A percentile compares a stretch with the other conserved stretches of the same genome.
Conservation (phyloP, 2,888 invertebrate species). For the Itoplectis maculator region DNA sequence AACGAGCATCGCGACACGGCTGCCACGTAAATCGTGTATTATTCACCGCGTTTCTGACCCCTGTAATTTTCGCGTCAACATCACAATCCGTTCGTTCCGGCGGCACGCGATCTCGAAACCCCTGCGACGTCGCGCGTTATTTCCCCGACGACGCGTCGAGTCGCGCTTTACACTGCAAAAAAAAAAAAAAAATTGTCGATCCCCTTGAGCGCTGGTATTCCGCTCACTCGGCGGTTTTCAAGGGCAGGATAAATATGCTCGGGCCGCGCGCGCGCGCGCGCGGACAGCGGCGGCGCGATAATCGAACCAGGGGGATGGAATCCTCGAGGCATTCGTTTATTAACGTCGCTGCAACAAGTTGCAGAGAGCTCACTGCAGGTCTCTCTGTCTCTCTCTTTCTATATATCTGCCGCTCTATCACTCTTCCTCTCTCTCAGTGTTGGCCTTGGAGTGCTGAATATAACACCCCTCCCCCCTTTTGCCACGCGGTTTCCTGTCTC, state of each 20-base stretch:
- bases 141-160: conserved; percentile 6
- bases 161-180: conserved; percentile 20
- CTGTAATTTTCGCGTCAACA: background rate
- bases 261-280: too few species aligned
- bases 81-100: conserved; percentile 30
- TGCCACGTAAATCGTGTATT: background rate
- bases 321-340: conserved; percentile 81
- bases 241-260: conserved; percentile 60
- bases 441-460: conserved; percentile 71
- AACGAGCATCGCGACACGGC: background rate
- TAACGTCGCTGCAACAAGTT: conserved; percentile 82
- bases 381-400: too few species aligned
- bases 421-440: background rate
- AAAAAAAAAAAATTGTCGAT: too few species aligned
- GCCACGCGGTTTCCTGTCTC: conserved; percentile 71
- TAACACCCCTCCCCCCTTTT: conserved; percentile 68
- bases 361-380: conserved; percentile 73
- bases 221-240: conserved; percentile 44
- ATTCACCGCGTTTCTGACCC: background rate
- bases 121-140: background rate
- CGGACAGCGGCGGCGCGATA: conserved; percentile 42
- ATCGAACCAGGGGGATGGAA: conserved; percentile 61
- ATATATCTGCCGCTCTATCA: too few species aligned
- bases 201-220: conserved; percentile 38
- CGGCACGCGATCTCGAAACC: background rate